Evolutionary conservation across 2,797 vertebrate species (phyloP).

Genomic region (Poliocrania exsul): DNA sequence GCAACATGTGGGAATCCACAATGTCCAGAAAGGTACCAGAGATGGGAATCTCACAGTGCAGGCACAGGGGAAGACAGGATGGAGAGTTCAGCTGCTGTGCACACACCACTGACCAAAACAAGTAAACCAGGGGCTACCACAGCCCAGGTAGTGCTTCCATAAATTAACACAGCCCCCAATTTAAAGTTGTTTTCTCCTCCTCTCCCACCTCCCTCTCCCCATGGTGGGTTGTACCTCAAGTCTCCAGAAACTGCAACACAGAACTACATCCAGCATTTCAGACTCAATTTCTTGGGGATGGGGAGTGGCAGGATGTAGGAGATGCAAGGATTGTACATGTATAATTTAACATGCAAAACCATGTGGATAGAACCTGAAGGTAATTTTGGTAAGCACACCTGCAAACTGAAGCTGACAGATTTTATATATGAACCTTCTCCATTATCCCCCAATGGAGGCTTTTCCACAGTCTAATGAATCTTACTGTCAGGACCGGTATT

Average conservation of each 20-base stretch:
- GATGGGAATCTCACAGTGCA: not conserved
- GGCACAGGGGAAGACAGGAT: not conserved
- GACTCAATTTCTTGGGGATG: not conserved
- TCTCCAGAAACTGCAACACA: not conserved
- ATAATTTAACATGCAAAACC: not conserved
- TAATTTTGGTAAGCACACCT: constrained; percentile 16
- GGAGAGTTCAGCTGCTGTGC: not conserved
- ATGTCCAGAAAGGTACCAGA: not conserved
- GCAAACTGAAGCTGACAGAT: constrained; percentile 49
- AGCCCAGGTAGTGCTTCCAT: not conserved
- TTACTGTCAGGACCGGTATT: constrained; percentile 58
- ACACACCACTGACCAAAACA: not conserved
- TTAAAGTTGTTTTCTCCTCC: not conserved
- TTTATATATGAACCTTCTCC: constrained; percentile 31
- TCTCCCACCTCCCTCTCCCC: not conserved
- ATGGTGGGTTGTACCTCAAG: not conserved
- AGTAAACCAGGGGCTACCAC: not conserved
- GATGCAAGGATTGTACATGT: not conserved
- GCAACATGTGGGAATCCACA: not conserved
- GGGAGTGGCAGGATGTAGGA: fast-evolving
- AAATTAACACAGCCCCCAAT: not conserved
- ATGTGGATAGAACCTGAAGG: not conserved
- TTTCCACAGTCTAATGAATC: constrained; percentile 55
- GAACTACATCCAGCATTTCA: not conserved
- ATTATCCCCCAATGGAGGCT: constrained; percentile 13